These are phyloP conservation scores for Drosophila picticornis DNA, from an alignment of 2,888 invertebrate genomes.

Conservation along the genomic window DNA sequence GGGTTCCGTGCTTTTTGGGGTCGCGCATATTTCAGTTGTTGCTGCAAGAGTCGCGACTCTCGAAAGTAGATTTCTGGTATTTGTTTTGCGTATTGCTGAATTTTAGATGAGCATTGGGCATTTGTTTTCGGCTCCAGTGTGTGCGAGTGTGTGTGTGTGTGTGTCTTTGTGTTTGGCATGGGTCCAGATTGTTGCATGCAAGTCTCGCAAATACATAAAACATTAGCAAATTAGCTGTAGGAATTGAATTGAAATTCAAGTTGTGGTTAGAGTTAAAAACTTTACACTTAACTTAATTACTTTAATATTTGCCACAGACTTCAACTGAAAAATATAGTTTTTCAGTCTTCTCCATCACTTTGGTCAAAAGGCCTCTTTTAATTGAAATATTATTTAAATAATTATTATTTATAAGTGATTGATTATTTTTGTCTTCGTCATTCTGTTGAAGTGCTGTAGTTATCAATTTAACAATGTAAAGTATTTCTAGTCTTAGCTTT, in stretches of 20 bases:
- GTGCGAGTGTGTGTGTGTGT: neutral
- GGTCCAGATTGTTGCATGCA: constrained; percentile 1
- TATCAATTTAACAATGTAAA: neutral
- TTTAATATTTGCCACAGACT: neutral
- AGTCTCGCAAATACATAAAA: neutral
- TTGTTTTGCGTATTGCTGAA: constrained; percentile 26
- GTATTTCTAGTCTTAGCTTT: neutral
- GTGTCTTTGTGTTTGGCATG: neutral
- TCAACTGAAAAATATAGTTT: too few species aligned
- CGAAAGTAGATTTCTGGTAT: constrained; percentile 21
- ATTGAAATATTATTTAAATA: too few species aligned
- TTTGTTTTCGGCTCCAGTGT: neutral
- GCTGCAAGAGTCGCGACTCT: constrained; percentile 18
- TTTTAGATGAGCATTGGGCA: constrained; percentile 39
- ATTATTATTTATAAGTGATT: neutral
- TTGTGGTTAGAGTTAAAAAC: neutral
- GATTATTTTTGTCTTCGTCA: neutral
- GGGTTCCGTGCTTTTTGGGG: constrained; percentile 12
- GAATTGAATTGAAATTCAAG: neutral
- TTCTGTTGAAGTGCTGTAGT: neutral
- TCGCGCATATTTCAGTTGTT: constrained; percentile 30
- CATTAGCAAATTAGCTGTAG: constrained; percentile 5
- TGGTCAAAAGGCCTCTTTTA: too few species aligned
- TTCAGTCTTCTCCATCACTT: too few species aligned
- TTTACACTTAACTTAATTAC: constrained; percentile 1